Evolutionary conservation across 2,888 invertebrate species (phyloP), one percentile per base, ranked within the genome.

Genomic region (Labia minor): DNA sequence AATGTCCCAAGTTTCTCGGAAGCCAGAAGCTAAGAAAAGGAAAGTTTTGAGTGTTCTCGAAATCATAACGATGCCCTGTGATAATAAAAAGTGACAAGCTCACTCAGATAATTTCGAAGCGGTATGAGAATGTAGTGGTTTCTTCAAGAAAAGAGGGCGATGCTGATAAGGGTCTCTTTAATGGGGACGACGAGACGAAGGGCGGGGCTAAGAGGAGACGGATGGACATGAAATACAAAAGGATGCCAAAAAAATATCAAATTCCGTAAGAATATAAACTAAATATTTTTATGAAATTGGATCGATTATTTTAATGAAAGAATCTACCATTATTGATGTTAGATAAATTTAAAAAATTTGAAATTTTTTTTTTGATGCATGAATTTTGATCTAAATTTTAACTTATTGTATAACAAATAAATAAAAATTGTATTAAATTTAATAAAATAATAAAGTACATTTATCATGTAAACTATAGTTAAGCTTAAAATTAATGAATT

Each of bases 61-160:
- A 49, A 49, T 49, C 16, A 49, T 49, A 49, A 49, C 49, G 49
- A 49, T 49, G 49, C 49, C 3, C 14, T 49, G 49, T 14, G 49
- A 49, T 49, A 49, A 49, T 49, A 49, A 49, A 49, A 49, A 49
- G n/a, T 49, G 49, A 49, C 49, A 49, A 49, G 49, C 49, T 11
- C 49, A 49, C 49, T 11, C 49, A 49, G 49, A 49, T 49, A 49
- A 49, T 49, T 49, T 49, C n/a, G 49, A 49, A 49, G 49, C 16
- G 2, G 49, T 10, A 16, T 14, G 49, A 8, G 14, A 49, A 14
- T 49, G 49, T 16, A 16, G 49, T 16, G 49, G 49, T 49, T 49
- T 4, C n/a, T 16, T 8, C 49, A 11, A 49, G 49, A 11, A 49
- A 3, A 14, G 49, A 14, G 26, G 4, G 26, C 49, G n/a, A 3